A percentile compares a stretch with the other conserved stretches of the same genome.
Evolutionary conservation across 2,888 invertebrate genomes (phyloP).

Genomic region (Agrenia bidenticulata): DNA sequence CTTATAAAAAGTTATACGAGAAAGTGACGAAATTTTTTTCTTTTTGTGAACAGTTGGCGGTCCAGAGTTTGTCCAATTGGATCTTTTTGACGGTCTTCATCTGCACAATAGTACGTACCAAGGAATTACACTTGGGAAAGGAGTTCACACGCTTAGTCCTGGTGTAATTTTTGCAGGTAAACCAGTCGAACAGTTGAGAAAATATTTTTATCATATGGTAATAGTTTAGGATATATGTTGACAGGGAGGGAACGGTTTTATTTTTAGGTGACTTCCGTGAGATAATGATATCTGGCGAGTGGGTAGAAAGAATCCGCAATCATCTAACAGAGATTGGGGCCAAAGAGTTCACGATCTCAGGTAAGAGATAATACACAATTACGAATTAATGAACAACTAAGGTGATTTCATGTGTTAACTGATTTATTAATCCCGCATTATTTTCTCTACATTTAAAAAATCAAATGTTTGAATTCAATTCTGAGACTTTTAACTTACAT

Average conservation of each 20-base stretch:
- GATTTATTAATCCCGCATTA: no score
- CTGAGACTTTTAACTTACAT: no score
- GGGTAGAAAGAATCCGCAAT: slow-evolving; percentile 52
- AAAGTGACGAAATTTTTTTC: not conserved
- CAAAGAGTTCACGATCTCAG: slow-evolving; percentile 67
- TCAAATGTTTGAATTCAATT: no score
- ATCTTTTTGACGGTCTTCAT: slow-evolving; percentile 76
- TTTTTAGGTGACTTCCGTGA: slow-evolving; percentile 52
- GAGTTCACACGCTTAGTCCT: slow-evolving; percentile 69
- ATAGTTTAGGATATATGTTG: slow-evolving; percentile 2
- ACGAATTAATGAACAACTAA: no score
- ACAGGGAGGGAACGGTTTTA: not conserved
- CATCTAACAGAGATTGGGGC: slow-evolving; percentile 49
- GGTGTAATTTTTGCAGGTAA: slow-evolving; percentile 75
- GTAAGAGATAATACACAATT: no score
- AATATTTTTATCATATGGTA: slow-evolving; percentile 5
- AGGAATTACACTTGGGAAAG: slow-evolving; percentile 68
- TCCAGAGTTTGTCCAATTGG: slow-evolving; percentile 61
- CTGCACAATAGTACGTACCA: slow-evolving; percentile 73
- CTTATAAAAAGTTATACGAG: not conserved
- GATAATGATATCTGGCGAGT: slow-evolving; percentile 52
- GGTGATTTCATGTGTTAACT: no score
- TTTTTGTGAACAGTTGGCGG: slow-evolving; percentile 46
- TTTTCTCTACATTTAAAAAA: no score
- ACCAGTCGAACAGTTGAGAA: no score